phyloP scores from a whole-genome alignment of 1,140 invertebrate genomes.

The Samia ricini region DNA sequence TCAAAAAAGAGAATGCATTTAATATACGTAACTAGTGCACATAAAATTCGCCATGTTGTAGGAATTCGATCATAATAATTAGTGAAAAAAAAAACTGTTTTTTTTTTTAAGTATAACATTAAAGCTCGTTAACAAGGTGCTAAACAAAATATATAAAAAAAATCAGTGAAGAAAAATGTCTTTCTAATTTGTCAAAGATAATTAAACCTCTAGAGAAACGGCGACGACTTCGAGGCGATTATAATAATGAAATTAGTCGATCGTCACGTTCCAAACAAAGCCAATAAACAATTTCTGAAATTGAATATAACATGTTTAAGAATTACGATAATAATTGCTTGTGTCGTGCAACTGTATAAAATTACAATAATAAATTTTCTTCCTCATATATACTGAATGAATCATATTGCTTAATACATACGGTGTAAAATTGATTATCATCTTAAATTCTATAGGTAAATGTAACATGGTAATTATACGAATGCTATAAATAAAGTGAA shows the following conservation, averaged over 20 bases:
- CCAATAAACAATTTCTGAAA: constrained; percentile 26
- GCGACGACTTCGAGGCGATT: constrained; percentile 12
- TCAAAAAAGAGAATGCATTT: too few relatives aligned
- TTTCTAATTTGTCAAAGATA: constrained; percentile 15
- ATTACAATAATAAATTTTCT: not conserved
- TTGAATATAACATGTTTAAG: constrained; percentile 15
- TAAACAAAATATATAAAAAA: too few relatives aligned
- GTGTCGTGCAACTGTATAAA: not conserved
- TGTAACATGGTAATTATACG: constrained; percentile 23
- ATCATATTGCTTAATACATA: not conserved
- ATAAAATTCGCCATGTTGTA: too few relatives aligned
- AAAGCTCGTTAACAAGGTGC: too few relatives aligned
- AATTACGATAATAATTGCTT: not conserved
- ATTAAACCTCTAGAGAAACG: constrained; percentile 4
- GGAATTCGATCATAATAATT: too few relatives aligned
- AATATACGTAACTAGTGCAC: too few relatives aligned
- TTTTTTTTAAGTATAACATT: too few relatives aligned
- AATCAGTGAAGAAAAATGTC: not conserved
- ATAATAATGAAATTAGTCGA: constrained; percentile 31
- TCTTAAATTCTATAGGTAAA: not conserved
- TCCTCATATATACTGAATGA: not conserved
- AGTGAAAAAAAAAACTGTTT: too few relatives aligned
- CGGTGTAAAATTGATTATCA: not conserved
- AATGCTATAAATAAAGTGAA: constrained; percentile 32
- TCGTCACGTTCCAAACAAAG: constrained; percentile 26